Evolutionary conservation across 2,113 vertebrate genomes (phyloP).

Genomic region (Heterochromis multidens): DNA sequence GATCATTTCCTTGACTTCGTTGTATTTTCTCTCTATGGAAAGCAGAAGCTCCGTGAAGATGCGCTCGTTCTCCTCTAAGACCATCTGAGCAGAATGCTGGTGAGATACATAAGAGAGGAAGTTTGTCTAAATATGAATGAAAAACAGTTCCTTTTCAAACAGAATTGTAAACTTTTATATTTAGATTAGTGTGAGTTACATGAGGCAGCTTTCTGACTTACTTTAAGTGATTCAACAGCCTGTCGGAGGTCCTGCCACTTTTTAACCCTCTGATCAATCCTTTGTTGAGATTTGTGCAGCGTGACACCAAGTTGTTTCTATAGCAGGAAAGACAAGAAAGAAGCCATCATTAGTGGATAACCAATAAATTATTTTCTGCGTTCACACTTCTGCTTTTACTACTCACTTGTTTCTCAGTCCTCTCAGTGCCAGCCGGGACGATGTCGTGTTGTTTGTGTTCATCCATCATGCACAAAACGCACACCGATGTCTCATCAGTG

Average conservation of each 20-base stretch:
- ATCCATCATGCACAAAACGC: conserved; percentile 79
- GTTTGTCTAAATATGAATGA: not conserved
- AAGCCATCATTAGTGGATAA: not conserved
- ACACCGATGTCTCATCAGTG: conserved; percentile 75
- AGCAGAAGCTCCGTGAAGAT: conserved; percentile 75
- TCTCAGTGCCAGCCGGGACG: conserved; percentile 74
- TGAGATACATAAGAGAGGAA: not conserved
- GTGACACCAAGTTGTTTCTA: conserved; percentile 75
- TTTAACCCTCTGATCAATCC: conserved; percentile 74
- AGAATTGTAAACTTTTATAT: not conserved
- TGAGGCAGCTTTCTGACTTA: not conserved
- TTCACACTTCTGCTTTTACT: not conserved
- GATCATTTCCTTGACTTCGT: conserved; percentile 74
- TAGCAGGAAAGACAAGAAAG: not conserved
- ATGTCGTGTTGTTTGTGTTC: conserved; percentile 79
- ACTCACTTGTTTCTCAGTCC: conserved; percentile 78
- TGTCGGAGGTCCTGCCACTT: conserved; percentile 77
- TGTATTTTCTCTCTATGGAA: conserved; percentile 71
- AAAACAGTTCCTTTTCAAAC: not conserved
- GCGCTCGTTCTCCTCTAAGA: conserved; percentile 73
- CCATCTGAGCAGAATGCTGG: conserved; percentile 72
- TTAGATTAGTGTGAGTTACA: not conserved
- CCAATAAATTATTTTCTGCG: not conserved
- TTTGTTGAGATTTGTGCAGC: conserved; percentile 72
- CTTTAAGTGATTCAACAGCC: conserved; percentile 71